These are phyloP conservation scores for Ascaphus truei DNA, from an alignment of 2,113 vertebrate species.

Conservation along the genomic window DNA sequence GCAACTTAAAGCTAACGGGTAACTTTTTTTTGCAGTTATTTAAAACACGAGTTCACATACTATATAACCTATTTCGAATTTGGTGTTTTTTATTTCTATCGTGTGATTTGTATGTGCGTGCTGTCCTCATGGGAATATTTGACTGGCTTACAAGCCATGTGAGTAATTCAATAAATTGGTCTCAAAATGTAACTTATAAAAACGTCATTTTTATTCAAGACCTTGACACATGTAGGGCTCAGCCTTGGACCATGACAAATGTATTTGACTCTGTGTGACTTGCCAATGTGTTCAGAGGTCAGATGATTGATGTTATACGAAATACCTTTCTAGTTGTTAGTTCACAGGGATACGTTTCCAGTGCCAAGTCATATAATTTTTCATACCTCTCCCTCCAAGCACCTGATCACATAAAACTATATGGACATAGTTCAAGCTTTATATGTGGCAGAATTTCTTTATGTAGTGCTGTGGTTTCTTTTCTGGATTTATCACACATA, in stretches of 20 bases:
- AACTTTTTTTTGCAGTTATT: not conserved
- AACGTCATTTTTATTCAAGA: slow-evolving; percentile 1
- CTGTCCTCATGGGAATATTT: slow-evolving; percentile 3
- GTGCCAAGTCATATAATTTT: too few relatives aligned
- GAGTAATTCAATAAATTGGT: not conserved
- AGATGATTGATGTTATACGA: not conserved
- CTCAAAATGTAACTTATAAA: slow-evolving; percentile 19
- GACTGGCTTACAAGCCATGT: not conserved
- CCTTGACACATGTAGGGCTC: slow-evolving; percentile 10
- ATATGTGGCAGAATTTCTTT: too few relatives aligned
- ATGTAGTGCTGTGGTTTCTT: too few relatives aligned
- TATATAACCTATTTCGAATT: not conserved
- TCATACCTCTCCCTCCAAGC: too few relatives aligned
- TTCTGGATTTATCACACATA: too few relatives aligned
- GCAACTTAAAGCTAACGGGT: not conserved
- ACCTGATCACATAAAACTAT: too few relatives aligned
- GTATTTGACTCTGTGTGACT: not conserved
- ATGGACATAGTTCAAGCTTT: too few relatives aligned
- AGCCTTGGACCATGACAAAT: slow-evolving; percentile 10
- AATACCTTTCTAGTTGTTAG: not conserved
- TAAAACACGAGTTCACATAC: too few relatives aligned
- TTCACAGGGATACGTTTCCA: not conserved
- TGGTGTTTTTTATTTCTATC: not conserved
- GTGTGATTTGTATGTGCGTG: too few relatives aligned
- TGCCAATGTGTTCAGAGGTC: slow-evolving; percentile 4